A percentile compares a stretch with the other conserved stretches of the same genome.
These are phyloP conservation scores for crab-eating macaque (Macaca fascicularis) DNA, from an alignment of 2,113 vertebrate genomes.

Conservation along the genomic window DNA sequence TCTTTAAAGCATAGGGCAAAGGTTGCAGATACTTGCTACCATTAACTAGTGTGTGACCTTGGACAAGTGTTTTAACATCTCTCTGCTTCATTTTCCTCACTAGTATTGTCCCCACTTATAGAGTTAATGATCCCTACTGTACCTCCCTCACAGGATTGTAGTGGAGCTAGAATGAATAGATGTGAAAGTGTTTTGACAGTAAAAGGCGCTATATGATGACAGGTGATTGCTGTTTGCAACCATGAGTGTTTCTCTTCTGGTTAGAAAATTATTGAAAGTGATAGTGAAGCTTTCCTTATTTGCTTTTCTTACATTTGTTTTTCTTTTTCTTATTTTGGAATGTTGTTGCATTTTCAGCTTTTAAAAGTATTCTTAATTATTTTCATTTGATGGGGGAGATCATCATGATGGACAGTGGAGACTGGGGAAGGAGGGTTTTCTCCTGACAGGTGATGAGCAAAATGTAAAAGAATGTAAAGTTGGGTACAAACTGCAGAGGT, in stretches of 20 bases:
- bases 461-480: background rate
- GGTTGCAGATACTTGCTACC: background rate
- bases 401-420: background rate
- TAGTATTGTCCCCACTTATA: background rate
- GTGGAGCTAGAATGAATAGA: background rate
- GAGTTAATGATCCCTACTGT: background rate
- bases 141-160: background rate
- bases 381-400: background rate
- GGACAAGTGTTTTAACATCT: background rate
- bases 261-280: conserved; percentile 22
- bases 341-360: background rate
- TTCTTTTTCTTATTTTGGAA: conserved; percentile 21
- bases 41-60: background rate
- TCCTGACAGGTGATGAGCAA: background rate
- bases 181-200: background rate
- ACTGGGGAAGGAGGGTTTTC: background rate
- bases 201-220: background rate
- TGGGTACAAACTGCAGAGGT: background rate
- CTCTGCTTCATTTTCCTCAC: background rate
- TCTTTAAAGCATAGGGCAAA: background rate
- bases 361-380: background rate
- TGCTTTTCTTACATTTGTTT: background rate
- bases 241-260: background rate
- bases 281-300: background rate
- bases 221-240: background rate